These are phyloP conservation scores for Bursaphelenchus mucronatus DNA, from an alignment of 1,140 invertebrate species.

Conservation along the genomic window DNA sequence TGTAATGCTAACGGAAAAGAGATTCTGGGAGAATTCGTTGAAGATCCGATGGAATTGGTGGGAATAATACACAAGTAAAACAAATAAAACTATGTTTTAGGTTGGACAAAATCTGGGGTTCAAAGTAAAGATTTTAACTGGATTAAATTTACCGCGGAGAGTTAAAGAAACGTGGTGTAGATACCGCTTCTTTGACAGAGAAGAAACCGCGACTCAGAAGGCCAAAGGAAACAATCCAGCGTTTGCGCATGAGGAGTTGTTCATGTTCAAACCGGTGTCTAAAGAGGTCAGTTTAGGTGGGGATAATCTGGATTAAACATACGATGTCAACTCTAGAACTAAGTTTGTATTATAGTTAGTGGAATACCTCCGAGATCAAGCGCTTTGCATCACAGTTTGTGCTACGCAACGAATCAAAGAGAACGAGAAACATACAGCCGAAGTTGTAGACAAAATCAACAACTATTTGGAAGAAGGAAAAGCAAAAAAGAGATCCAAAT, in stretches of 20 bases:
- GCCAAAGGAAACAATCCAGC: constrained; percentile 65
- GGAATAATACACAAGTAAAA: neutral
- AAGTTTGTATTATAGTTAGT: constrained; percentile 61
- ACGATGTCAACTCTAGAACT: constrained; percentile 8
- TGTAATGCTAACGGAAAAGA: constrained; percentile 62
- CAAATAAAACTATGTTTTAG: constrained; percentile 28
- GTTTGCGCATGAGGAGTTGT: constrained; percentile 65
- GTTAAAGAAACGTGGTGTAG: constrained; percentile 63
- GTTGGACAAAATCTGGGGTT: constrained; percentile 56
- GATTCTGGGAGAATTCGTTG: constrained; percentile 49
- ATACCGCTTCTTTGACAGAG: constrained; percentile 66
- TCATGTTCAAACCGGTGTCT: constrained; percentile 62
- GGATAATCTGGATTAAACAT: neutral
- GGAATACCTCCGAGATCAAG: constrained; percentile 64
- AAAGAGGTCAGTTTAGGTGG: constrained; percentile 61
- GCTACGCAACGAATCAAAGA: constrained; percentile 63
- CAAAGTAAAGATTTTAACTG: constrained; percentile 58
- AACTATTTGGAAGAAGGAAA: constrained; percentile 32
- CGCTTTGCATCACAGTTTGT: constrained; percentile 65
- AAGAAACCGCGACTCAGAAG: constrained; percentile 63
- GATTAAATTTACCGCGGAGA: constrained; percentile 48
- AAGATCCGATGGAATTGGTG: constrained; percentile 49
- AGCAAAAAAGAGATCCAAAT: constrained; percentile 1
- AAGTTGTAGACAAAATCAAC: constrained; percentile 17
- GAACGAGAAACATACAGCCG: constrained; percentile 10